phyloP scores from a whole-genome alignment of 2,797 vertebrate species.

The Sebastes jordani region DNA sequence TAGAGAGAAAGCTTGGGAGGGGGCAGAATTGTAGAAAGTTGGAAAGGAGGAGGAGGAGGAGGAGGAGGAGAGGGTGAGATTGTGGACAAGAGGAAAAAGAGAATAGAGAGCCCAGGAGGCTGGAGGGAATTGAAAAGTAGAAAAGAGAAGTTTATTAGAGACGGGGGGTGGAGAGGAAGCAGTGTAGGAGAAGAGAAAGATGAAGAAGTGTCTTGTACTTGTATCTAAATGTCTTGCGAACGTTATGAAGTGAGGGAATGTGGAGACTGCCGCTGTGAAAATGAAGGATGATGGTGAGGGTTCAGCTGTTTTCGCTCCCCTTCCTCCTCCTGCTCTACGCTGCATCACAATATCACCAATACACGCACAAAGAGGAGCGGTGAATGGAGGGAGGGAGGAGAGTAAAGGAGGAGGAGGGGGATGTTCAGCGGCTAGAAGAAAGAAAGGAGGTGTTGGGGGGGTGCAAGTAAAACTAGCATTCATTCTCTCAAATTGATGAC shows the following conservation, averaged over 20 bases:
- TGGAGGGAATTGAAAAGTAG: constrained; percentile 49
- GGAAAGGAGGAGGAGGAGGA: constrained; percentile 26
- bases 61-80: constrained; percentile 28
- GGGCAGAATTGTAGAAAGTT: constrained; percentile 50
- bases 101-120: constrained; percentile 62
- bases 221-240: neutral
- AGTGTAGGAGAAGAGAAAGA: neutral
- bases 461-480: constrained; percentile 42
- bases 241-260: neutral
- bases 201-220: neutral
- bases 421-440: constrained; percentile 24
- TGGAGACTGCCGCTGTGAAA: neutral
- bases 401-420: neutral
- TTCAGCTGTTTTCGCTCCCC: constrained; percentile 47
- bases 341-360: constrained; percentile 65
- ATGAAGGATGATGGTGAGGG: neutral
- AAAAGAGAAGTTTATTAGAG: constrained; percentile 50
- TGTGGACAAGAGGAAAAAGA: constrained; percentile 41
- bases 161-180: constrained; percentile 2
- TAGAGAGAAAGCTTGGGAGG: constrained; percentile 55
- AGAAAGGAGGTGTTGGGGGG: constrained; percentile 28
- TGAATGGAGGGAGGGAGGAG: constrained; percentile 41
- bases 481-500: constrained; percentile 60
- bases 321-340: constrained; percentile 36
- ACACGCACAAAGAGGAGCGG: constrained; percentile 49